Percentiles rank a stretch among this genome's conserved stretches.
phyloP scores from a whole-genome alignment of 2,113 vertebrate genomes.

The Chamaea fasciata region DNA sequence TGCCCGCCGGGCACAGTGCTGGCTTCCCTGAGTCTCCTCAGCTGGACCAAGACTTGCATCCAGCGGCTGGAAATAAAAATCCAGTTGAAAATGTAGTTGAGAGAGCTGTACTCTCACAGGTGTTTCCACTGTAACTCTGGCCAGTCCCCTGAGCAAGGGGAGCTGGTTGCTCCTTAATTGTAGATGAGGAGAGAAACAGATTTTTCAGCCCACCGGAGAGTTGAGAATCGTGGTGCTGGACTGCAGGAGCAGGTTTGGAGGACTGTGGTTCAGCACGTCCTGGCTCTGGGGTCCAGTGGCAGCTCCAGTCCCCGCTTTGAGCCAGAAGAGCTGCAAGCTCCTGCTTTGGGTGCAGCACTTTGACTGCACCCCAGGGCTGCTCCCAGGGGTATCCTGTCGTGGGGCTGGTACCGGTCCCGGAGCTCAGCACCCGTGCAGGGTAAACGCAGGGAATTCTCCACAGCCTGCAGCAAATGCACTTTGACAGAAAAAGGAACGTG shows the following conservation, averaged over 20 bases:
- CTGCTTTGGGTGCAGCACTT: background rate
- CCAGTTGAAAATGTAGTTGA: background rate
- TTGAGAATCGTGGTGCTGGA: background rate
- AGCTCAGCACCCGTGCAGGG: fast-evolving
- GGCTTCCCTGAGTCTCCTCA: background rate
- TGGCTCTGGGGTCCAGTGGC: fast-evolving
- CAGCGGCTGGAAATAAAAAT: background rate
- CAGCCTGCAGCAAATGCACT: background rate
- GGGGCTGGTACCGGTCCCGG: background rate
- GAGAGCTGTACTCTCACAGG: background rate
- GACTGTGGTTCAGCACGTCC: background rate
- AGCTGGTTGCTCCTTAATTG: background rate
- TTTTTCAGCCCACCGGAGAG: background rate
- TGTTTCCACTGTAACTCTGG: background rate
- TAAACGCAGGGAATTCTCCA: background rate
- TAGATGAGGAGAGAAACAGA: background rate
- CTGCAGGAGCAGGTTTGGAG: background rate
- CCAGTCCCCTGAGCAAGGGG: background rate
- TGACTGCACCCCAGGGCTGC: background rate
- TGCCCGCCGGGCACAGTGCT: fast-evolving
- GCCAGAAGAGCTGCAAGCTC: background rate
- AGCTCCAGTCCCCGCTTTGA: background rate
- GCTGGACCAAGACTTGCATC: background rate
- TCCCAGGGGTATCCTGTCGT: fast-evolving
- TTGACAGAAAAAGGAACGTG: background rate